Evolutionary conservation across 2,888 invertebrate genomes (phyloP).

Genomic region (Gerosis bhagava): DNA sequence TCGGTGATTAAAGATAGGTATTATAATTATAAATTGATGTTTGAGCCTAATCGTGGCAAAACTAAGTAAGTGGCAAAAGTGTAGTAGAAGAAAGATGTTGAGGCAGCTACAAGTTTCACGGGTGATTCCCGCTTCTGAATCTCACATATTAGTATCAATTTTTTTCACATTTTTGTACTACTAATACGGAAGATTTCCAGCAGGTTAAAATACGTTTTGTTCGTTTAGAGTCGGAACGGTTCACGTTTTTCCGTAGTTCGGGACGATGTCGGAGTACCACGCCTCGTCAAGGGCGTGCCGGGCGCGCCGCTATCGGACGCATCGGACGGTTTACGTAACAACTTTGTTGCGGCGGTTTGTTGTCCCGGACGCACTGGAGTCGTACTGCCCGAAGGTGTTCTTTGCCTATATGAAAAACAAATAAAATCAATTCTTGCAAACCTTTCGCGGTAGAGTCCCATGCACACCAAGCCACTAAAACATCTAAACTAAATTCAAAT

Average conservation of each 20-base stretch:
- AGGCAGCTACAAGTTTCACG: slow-evolving; percentile 52
- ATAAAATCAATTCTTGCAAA: too few species aligned
- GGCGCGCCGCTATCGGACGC: slow-evolving; percentile 85
- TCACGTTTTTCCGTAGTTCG: slow-evolving; percentile 83
- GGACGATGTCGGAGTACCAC: slow-evolving; percentile 65
- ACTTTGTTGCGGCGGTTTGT: slow-evolving; percentile 83
- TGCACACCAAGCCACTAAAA: slow-evolving; percentile 13
- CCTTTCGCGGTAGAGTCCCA: too few species aligned
- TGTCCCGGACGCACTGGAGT: slow-evolving; percentile 86
- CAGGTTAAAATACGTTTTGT: slow-evolving; percentile 32
- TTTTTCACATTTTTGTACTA: slow-evolving; percentile 15
- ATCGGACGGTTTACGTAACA: slow-evolving; percentile 86
- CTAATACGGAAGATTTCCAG: slow-evolving; percentile 31
- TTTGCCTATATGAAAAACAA: too few species aligned
- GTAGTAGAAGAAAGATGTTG: slow-evolving; percentile 39
- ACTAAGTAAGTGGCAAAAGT: slow-evolving; percentile 36
- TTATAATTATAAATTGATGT: too few species aligned
- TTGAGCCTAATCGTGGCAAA: slow-evolving; percentile 42
- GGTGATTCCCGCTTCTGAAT: slow-evolving; percentile 25
- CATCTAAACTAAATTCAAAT: slow-evolving; percentile 5
- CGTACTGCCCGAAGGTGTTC: slow-evolving; percentile 90
- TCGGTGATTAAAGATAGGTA: too few species aligned
- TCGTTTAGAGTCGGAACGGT: slow-evolving; percentile 88
- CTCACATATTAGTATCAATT: slow-evolving; percentile 27
- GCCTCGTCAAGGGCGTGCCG: slow-evolving; percentile 62